These are phyloP conservation scores for Dicerorhinus sumatrensis DNA, from an alignment of 2,113 vertebrate species.

Conservation along the genomic window DNA sequence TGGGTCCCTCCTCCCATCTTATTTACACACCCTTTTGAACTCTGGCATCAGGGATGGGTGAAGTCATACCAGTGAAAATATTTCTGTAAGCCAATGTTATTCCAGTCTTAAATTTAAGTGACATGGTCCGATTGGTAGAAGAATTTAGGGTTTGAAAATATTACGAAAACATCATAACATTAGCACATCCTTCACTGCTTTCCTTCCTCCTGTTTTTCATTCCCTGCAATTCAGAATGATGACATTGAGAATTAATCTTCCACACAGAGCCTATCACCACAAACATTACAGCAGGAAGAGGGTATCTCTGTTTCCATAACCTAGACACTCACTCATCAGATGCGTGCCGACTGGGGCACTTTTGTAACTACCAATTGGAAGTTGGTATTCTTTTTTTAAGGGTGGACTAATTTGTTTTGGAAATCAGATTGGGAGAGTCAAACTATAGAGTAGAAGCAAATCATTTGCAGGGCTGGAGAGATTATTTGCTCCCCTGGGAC, in stretches of 20 bases:
- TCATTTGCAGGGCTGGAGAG: background rate
- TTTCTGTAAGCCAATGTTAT: conserved; percentile 63
- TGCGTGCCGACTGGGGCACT: background rate
- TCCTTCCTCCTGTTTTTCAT: conserved; percentile 65
- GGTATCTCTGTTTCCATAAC: conserved; percentile 76
- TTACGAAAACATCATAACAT: conserved; percentile 55
- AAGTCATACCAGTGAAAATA: conserved; percentile 65
- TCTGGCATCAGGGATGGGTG: conserved; percentile 49
- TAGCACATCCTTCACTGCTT: conserved; percentile 42
- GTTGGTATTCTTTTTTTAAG: conserved; percentile 15
- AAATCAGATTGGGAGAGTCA: conserved; percentile 70
- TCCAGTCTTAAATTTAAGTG: conserved; percentile 73
- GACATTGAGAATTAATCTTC: conserved; percentile 73
- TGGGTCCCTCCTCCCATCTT: background rate
- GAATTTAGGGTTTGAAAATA: conserved; percentile 60
- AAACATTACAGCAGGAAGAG: conserved; percentile 62
- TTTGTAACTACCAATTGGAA: conserved; percentile 46
- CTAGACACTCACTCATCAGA: conserved; percentile 58
- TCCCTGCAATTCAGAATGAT: conserved; percentile 72
- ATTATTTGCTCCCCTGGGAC: conserved; percentile 10
- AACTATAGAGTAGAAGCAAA: conserved; percentile 51
- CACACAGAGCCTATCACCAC: conserved; percentile 69
- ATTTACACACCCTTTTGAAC: conserved; percentile 67
- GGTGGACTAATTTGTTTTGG: conserved; percentile 72
- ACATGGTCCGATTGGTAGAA: conserved; percentile 22